A percentile compares a stretch with the other conserved stretches of the same genome.
Conservation (phyloP, 2,888 invertebrate species). For the Lysandra bellargus region DNA sequence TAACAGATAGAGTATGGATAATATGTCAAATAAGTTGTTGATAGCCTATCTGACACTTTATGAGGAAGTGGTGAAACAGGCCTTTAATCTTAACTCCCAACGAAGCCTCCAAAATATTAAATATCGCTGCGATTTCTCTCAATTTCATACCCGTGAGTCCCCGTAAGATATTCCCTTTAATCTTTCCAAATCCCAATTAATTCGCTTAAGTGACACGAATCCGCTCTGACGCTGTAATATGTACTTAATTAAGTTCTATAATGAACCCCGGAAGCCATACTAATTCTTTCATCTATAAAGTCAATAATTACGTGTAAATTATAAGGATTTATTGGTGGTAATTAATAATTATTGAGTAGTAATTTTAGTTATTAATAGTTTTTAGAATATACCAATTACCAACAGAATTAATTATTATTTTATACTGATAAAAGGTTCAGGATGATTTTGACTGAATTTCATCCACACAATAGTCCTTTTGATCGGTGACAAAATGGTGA, state of each 20-base stretch:
- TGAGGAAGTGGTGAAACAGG: too few species aligned
- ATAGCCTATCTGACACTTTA: too few species aligned
- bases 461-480: too few species aligned
- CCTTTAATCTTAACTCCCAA: not conserved
- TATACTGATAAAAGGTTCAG: too few species aligned
- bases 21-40: too few species aligned
- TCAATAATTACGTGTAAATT: slow-evolving; percentile 27
- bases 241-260: slow-evolving; percentile 73
- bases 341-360: not conserved
- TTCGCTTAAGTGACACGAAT: slow-evolving; percentile 70
- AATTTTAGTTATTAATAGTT: not conserved
- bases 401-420: not conserved
- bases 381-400: not conserved
- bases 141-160: slow-evolving; percentile 42
- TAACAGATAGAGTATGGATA: too few species aligned
- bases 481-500: too few species aligned
- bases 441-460: too few species aligned
- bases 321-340: not conserved
- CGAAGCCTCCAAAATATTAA: not conserved
- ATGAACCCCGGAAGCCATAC: slow-evolving; percentile 52
- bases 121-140: slow-evolving; percentile 1
- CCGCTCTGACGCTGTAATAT: slow-evolving; percentile 69
- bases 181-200: slow-evolving; percentile 69
- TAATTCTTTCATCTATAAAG: slow-evolving; percentile 33
- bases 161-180: slow-evolving; percentile 60